These are phyloP conservation scores for Anolis sagrei DNA, from an alignment of 2,113 vertebrate species.

Conservation along the genomic window DNA sequence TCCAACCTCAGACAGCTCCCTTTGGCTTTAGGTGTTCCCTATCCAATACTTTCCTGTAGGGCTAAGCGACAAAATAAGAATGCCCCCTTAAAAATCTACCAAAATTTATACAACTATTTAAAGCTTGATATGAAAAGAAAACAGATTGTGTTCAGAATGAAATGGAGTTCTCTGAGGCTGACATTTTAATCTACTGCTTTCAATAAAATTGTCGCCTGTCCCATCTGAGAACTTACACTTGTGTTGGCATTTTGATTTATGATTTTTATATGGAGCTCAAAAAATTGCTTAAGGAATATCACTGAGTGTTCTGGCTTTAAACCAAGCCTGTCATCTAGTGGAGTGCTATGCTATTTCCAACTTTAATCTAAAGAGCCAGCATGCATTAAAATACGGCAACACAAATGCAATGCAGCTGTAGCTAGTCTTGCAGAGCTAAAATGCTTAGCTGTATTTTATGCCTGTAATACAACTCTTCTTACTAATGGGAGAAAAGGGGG, in stretches of 20 bases:
- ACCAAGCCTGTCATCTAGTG: constrained; percentile 78
- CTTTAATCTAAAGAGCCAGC: constrained; percentile 74
- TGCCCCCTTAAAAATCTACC: constrained; percentile 10
- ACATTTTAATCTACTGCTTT: constrained; percentile 45
- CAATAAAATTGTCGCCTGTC: constrained; percentile 33
- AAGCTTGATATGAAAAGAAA: constrained; percentile 35
- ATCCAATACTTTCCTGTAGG: background rate
- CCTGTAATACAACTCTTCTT: constrained; percentile 69
- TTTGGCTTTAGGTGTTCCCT: too few species aligned
- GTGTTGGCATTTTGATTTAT: constrained; percentile 68
- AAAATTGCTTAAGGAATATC: constrained; percentile 69
- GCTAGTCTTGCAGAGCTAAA: constrained; percentile 68
- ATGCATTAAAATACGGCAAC: constrained; percentile 71
- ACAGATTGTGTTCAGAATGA: background rate
- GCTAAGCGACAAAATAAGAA: background rate
- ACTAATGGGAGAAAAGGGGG: constrained; percentile 69
- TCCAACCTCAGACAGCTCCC: too few species aligned
- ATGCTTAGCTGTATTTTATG: constrained; percentile 75
- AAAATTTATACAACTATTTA: background rate
- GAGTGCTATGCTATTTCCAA: constrained; percentile 73
- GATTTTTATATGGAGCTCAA: constrained; percentile 62
- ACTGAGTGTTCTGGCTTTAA: constrained; percentile 73
- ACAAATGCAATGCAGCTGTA: constrained; percentile 77
- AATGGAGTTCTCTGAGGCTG: background rate
- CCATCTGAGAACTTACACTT: constrained; percentile 57